Evolutionary conservation across 2,888 invertebrate species (phyloP).

Genomic region (Ceriagrion tenellum): DNA sequence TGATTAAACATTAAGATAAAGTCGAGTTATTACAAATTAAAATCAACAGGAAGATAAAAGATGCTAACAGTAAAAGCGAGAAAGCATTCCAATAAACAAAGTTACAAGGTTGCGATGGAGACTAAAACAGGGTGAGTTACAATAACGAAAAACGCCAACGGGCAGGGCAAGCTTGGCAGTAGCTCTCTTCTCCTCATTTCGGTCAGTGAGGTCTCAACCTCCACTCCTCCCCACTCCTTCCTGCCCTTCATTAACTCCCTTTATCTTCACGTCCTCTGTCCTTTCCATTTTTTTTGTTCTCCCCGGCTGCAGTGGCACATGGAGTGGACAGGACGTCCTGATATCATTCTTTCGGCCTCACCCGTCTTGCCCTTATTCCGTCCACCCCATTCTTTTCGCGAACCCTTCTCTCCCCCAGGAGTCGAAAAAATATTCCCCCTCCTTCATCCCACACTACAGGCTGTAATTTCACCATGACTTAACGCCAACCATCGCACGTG

Average conservation of each 20-base stretch:
- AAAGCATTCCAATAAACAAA: too few relatives aligned
- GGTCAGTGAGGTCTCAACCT: neutral
- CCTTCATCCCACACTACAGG: neutral
- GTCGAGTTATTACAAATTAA: too few relatives aligned
- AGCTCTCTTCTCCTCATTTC: neutral
- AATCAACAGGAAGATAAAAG: too few relatives aligned
- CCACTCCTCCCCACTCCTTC: neutral
- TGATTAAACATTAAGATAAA: too few relatives aligned
- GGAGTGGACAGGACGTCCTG: conserved; percentile 51
- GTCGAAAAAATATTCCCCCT: neutral
- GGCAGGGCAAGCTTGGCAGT: neutral
- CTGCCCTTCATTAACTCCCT: neutral
- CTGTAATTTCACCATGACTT: neutral
- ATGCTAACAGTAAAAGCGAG: too few relatives aligned
- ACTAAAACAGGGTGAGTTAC: too few relatives aligned
- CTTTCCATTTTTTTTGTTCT: conserved; percentile 11
- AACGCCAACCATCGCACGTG: neutral
- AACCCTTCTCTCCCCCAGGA: neutral
- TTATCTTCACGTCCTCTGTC: conserved; percentile 38
- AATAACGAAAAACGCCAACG: neutral
- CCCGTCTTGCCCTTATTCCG: neutral
- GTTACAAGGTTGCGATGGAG: too few relatives aligned
- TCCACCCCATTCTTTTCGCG: conserved; percentile 34
- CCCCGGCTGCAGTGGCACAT: conserved; percentile 32
- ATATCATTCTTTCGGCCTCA: conserved; percentile 47